phyloP scores from a whole-genome alignment of 2,113 vertebrate species.

The Rousettus leschenaultii region DNA sequence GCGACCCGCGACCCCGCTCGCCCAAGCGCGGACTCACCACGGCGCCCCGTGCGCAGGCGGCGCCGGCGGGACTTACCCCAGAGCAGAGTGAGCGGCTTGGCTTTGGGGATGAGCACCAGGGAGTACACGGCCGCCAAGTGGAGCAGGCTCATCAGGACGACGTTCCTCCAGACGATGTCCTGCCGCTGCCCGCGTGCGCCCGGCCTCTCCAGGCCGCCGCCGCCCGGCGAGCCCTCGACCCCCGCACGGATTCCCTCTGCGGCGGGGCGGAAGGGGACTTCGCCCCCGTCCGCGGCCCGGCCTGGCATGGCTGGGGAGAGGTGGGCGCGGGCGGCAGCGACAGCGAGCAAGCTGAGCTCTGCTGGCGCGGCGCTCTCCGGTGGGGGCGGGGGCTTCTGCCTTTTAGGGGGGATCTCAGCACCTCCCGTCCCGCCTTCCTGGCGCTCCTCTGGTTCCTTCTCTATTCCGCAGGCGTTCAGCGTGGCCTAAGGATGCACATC shows the following conservation, averaged over 20 bases:
- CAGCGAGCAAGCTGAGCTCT: not conserved
- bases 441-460: not conserved
- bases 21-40: not conserved
- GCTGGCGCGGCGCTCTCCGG: not conserved
- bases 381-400: not conserved
- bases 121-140: conserved; percentile 83
- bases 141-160: conserved; percentile 83
- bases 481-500: not conserved
- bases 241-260: not conserved
- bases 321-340: not conserved
- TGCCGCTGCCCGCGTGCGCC: conserved; percentile 25
- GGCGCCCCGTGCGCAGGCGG: not conserved
- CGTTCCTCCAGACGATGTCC: conserved; percentile 84
- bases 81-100: conserved; percentile 82
- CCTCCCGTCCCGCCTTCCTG: not conserved
- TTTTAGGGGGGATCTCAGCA: not conserved
- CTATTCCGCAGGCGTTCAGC: not conserved
- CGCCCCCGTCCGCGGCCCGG: not conserved
- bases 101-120: conserved; percentile 80
- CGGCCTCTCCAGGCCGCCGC: not conserved
- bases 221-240: not conserved
- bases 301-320: conserved; percentile 31
- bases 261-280: not conserved
- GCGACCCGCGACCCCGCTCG: not conserved
- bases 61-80: conserved; percentile 82